Evolutionary conservation across 1,140 invertebrate species (phyloP), one percentile per base, ranked within the genome.

Genomic region (Lysiphlebus fabarum): DNA sequence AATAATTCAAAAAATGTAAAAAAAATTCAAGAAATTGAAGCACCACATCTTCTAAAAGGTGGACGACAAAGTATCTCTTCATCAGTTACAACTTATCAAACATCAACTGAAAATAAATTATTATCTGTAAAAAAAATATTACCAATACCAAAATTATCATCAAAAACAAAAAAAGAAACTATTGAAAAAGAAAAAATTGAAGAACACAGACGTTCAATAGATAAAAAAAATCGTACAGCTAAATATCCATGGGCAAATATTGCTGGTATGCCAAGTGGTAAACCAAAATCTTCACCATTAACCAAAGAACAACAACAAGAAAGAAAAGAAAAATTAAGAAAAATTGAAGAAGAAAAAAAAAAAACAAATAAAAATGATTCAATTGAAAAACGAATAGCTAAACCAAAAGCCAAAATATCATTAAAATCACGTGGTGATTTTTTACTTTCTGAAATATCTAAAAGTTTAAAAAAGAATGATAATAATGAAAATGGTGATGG

Each of bases 321-420:
- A 7, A 67, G 71, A 17, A 71, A 68, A 14, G 47, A 49, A 5
- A 69, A 65, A 14, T 50, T 73, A 7, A 70, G 68, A 6, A 43
- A 65, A 36, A 45, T 73, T 8, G 70, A 70, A 11, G 50, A 53
- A 2, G 64, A 69, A 11, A 38, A 68, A 5, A 65, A 61, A 7
- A 62, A 41, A 38, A 5, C 6, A 0, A 7, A 47, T 5, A 55
- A 62, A 8, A 53, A 9, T 1, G 7, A 53, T 12, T 37, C 45
- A 6, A 38, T 49, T 2, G 63, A 53, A 43, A 62, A 61, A 7
- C 47, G 41, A 8, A 14, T 56, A 47, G 40, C 36, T 5, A 70
- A 67, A 54, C 58, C 67, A 7, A 66, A 54, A 47, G 69, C 64
- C 6, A 73, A 73, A 50, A 7, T 71, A 6, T 63, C 70, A 0